Percentiles rank a stretch among this genome's conserved stretches.
These are phyloP conservation scores for Leptodactylus fallax DNA, from an alignment of 2,797 vertebrate species.

Conservation along the genomic window DNA sequence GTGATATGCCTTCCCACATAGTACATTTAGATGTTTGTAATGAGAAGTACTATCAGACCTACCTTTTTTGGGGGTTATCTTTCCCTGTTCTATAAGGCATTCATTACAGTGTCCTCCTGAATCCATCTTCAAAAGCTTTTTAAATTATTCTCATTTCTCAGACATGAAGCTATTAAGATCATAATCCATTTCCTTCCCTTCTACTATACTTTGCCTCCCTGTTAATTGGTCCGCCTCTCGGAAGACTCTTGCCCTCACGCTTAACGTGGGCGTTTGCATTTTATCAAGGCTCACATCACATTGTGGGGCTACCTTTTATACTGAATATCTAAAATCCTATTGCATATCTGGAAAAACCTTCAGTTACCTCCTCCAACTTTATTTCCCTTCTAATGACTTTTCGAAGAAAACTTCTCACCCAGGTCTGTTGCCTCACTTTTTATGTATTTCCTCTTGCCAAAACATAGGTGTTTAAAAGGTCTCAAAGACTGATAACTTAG, in stretches of 20 bases:
- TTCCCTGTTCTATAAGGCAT: background rate
- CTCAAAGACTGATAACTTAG: too few species aligned
- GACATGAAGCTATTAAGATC: slow-evolving; percentile 7
- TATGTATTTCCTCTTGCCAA: background rate
- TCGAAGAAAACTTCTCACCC: background rate
- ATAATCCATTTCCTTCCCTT: slow-evolving; percentile 34
- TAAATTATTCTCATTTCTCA: slow-evolving; percentile 13
- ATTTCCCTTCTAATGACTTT: background rate
- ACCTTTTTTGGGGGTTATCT: slow-evolving; percentile 15
- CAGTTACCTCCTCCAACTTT: background rate
- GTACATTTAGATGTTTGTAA: background rate
- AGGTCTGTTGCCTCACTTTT: background rate
- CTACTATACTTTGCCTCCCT: slow-evolving; percentile 8
- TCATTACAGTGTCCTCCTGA: slow-evolving; percentile 16
- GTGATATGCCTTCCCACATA: background rate
- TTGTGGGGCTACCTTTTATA: slow-evolving; percentile 20
- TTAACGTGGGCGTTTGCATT: slow-evolving; percentile 30
- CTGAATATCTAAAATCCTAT: slow-evolving; percentile 22
- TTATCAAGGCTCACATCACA: background rate
- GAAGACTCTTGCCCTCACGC: slow-evolving; percentile 30
- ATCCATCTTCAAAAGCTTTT: slow-evolving; percentile 21
- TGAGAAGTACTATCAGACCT: background rate
- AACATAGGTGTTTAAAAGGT: background rate
- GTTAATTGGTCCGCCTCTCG: slow-evolving; percentile 25
- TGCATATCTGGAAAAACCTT: slow-evolving; percentile 19